Evolutionary conservation across 2,888 invertebrate species (phyloP), one percentile per base, ranked within the genome.

Genomic region (Tribolium freemani): DNA sequence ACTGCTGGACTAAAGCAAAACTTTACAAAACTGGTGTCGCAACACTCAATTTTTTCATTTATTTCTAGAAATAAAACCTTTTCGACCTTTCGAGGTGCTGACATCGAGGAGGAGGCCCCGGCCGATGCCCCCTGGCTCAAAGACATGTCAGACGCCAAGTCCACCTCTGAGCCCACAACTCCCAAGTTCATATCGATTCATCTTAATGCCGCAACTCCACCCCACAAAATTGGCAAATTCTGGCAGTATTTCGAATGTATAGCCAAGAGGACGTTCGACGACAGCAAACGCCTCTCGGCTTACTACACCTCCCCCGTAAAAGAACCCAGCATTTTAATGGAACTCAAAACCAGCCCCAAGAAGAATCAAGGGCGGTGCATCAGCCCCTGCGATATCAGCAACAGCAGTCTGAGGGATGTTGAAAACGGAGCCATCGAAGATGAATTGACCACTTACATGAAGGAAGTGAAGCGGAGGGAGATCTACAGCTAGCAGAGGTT

Each of bases 391-490:
- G 85, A 86, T 71, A 87, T 87, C 56, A 86, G 86, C 74, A 87
- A 88, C 81, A 86, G 85, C 75, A 87, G 87, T 73, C 78, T 87
- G 53, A 86, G 84, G 72, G 87, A 88, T 75, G 81, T 86, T 11
- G 88, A 87, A 50, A 81, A 78, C 44, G 84, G 84, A 5, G 86
- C 85, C 4, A 82, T 87, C 1, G 86, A 86, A 71, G 88, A 88
- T 64, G 88, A 88, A 76, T 83, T 88, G n/a, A 85, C 86, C 1
- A 81, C 83, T 5, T 88, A 88, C 64, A 82, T 83, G 77, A 80
- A 79, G 64, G 82, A 82, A 50, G 72, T 83, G 16, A 75, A 77
- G 26, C 68, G 69, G 51, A 75, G 81, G 20, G 79, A 80, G 56
- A 56, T 71, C 30, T 70, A 13, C 50, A 69, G 60, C 48, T 72